Evolutionary conservation across 2,113 vertebrate species (phyloP).

Genomic region (Halcyon malimbica): DNA sequence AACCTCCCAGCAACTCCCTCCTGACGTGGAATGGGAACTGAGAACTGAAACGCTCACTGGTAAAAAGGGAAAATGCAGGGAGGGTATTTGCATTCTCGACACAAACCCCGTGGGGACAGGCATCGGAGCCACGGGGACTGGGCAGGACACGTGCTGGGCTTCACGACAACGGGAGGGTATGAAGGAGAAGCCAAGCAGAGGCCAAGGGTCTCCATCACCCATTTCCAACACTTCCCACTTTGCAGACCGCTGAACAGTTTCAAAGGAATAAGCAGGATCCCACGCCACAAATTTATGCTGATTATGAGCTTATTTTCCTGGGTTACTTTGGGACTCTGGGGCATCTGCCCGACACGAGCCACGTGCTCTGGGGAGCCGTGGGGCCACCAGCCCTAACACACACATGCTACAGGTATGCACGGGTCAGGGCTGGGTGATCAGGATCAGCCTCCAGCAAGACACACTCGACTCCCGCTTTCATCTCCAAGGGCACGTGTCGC

Average conservation of each 20-base stretch:
- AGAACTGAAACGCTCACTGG: neutral
- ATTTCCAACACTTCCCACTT: neutral
- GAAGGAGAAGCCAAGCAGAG: neutral
- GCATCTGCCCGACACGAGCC: neutral
- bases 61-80: neutral
- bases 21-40: neutral
- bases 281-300: neutral
- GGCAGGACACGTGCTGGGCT: rapidly evolving
- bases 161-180: neutral
- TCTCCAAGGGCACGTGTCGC: rapidly evolving
- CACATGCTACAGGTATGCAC: rapidly evolving
- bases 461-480: rapidly evolving
- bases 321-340: neutral
- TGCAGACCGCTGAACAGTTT: neutral
- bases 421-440: neutral
- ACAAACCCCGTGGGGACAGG: rapidly evolving
- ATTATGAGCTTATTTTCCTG: neutral
- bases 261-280: neutral
- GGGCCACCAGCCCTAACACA: neutral
- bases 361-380: rapidly evolving
- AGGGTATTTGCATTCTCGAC: neutral
- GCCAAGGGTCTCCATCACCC: neutral
- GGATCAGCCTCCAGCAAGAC: neutral
- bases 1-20: neutral
- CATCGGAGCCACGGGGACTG: neutral